A percentile compares a stretch with the other conserved stretches of the same genome.
Conservation (phyloP, 2,888 invertebrate species). For the Lycocerus yunnanus region DNA sequence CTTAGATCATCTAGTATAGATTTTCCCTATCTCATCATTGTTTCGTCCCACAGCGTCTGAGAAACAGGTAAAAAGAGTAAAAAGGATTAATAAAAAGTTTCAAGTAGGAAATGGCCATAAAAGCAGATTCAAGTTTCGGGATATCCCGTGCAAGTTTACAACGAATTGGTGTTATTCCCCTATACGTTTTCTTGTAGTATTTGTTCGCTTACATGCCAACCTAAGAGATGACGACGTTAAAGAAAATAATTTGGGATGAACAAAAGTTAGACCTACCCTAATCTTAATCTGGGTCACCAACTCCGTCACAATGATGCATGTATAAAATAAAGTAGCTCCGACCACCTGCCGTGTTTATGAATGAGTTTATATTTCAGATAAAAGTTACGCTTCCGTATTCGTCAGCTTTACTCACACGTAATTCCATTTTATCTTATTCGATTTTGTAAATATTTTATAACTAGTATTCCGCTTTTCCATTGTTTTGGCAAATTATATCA, state of each 20-base stretch:
- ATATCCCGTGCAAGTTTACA: background rate
- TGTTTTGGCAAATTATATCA: background rate
- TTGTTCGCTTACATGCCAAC: conserved; percentile 10
- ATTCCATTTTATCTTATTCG: conserved; percentile 21
- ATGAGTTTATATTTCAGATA: conserved; percentile 40
- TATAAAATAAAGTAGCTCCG: conserved; percentile 39
- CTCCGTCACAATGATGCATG: conserved; percentile 36
- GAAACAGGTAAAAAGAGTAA: background rate
- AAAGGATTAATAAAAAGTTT: background rate
- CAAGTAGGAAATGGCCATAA: background rate
- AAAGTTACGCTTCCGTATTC: conserved; percentile 34
- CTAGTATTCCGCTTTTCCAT: background rate
- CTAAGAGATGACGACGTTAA: conserved; percentile 31
- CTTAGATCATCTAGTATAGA: background rate
- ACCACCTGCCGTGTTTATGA: conserved; percentile 41
- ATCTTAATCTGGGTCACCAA: conserved; percentile 40
- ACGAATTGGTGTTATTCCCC: background rate
- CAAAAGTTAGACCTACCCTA: conserved; percentile 39
- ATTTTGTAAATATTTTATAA: background rate
- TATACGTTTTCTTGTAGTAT: background rate
- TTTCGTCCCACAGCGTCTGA: background rate
- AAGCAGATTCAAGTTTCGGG: background rate
- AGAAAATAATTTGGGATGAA: conserved; percentile 39
- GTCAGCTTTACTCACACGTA: conserved; percentile 33
- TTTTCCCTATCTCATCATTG: background rate